phyloP scores from a whole-genome alignment of 2,888 invertebrate genomes.

The Automeris io region DNA sequence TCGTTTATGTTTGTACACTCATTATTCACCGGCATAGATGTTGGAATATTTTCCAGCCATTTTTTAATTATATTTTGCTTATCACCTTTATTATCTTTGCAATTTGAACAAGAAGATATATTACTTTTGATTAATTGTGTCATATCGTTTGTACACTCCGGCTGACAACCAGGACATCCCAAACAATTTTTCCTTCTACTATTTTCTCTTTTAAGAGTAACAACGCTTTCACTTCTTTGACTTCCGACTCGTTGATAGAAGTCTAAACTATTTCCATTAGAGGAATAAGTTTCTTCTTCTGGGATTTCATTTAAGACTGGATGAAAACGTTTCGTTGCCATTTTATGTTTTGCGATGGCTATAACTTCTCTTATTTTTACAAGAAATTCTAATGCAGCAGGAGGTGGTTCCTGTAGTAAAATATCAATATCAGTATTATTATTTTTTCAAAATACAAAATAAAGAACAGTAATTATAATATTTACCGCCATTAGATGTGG shows the following conservation, averaged over 20 bases:
- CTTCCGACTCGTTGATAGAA: conserved; percentile 66
- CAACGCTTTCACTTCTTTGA: conserved; percentile 70
- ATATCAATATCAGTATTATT: conserved; percentile 9
- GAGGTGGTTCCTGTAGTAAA: conserved; percentile 87
- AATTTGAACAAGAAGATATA: conserved; percentile 70
- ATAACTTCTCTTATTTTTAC: conserved; percentile 94
- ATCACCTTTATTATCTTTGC: conserved; percentile 77
- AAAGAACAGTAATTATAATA: conserved; percentile 6
- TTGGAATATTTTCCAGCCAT: conserved; percentile 85
- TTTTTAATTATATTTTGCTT: conserved; percentile 85
- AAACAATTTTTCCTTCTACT: conserved; percentile 77
- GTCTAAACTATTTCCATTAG: conserved; percentile 69
- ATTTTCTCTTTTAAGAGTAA: conserved; percentile 79
- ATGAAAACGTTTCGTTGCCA: conserved; percentile 87
- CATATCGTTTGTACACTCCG: conserved; percentile 38
- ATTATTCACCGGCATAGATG: conserved; percentile 46
- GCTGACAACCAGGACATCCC: conserved; percentile 82
- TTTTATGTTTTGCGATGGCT: conserved; percentile 91
- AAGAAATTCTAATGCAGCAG: conserved; percentile 92
- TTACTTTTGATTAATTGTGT: conserved; percentile 62
- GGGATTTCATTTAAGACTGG: conserved; percentile 88
- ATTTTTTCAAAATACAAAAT: neutral
- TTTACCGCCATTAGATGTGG: conserved; percentile 88
- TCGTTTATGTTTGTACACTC: conserved; percentile 38
- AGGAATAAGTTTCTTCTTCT: conserved; percentile 81